Conservation (phyloP, 2,888 invertebrate genomes). For the Criorhina ranunculi region DNA sequence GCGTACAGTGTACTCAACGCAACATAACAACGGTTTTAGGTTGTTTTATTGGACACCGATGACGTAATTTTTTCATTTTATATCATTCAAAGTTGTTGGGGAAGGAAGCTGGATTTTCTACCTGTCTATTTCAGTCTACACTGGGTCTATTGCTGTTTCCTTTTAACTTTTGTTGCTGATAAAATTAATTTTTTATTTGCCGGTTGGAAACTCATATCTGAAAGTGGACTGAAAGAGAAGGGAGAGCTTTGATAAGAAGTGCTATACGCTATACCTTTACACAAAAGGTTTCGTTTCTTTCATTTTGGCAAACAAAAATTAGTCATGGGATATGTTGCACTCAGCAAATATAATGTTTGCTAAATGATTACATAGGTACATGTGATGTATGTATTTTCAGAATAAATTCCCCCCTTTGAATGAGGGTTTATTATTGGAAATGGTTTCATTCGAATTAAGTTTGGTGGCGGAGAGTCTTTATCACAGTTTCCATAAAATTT, state of each 20-base stretch:
- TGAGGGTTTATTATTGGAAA: constrained; percentile 36
- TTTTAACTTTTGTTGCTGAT: constrained; percentile 13
- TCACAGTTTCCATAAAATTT: constrained; percentile 23
- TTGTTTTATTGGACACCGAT: constrained; percentile 62
- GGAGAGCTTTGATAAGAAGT: constrained; percentile 45
- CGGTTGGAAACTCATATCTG: constrained; percentile 43
- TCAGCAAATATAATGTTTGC: constrained; percentile 6
- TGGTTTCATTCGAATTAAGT: constrained; percentile 5
- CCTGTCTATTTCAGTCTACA: constrained; percentile 17
- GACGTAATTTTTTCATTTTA: constrained; percentile 63
- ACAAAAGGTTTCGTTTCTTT: constrained; percentile 45
- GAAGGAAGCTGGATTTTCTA: constrained; percentile 19
- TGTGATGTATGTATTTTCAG: too few relatives aligned
- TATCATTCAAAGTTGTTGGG: constrained; percentile 29
- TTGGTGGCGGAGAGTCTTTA: neutral
- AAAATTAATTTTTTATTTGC: constrained; percentile 21
- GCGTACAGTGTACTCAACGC: constrained; percentile 20
- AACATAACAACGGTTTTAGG: constrained; percentile 36
- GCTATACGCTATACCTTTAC: neutral
- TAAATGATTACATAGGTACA: constrained; percentile 15
- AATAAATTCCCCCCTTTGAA: neutral
- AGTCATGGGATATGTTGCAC: constrained; percentile 12
- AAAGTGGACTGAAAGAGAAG: neutral
- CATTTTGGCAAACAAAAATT: constrained; percentile 24
- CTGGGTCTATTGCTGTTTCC: constrained; percentile 41